Evolutionary conservation across 2,113 vertebrate genomes (phyloP), one percentile per base, ranked within the genome.

Genomic region (Tragelaphus imberbis): DNA sequence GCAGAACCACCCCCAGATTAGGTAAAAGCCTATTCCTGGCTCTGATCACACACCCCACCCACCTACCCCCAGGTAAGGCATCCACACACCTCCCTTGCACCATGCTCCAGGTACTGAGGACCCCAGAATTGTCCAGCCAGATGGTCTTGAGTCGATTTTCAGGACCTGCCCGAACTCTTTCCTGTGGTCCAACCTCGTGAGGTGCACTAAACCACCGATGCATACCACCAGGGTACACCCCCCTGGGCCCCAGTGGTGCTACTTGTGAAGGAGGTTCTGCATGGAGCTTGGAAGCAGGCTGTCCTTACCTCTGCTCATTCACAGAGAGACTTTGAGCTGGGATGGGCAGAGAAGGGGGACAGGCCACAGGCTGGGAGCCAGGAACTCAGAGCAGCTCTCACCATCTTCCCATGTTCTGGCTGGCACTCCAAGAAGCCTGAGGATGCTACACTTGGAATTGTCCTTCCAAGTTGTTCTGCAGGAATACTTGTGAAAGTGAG

Each of bases 101-200:
- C 9, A 33, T 71, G 19, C 2, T 49, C 14, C 30, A 53, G 27
- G 28, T 17, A 19, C 1, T 3, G 1, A 80, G 71, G n/a, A 40
- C 10, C 53, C 47, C 17, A 36, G 30, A 88, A 49, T 51, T 44
- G 14, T 79, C 25, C 10, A 19, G 68, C 80, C 15, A 90, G 7
- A 53, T 16, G 28, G 9, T 61, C 19, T 25, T n/a, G 7, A 84
- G 75, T 59, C 21, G 53, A n/a, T 33, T 77, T 77, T n/a, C 33
- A 44, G 25, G 55, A 85, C 15, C 55, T 79, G 2, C 0, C 12
- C 0, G 0, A 33, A 2, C 25, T 51, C 80, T 7, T 33, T 86
- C 27, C 44, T 19, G 12, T 40, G 12, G 23, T 80, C 58, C 2
- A 21, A 19, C 7, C 33, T 81, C 49, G 15, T 33, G 17, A 79